Base-by-base conservation (phyloP, 2,797 vertebrate genomes). In the Lemur catta region DNA sequence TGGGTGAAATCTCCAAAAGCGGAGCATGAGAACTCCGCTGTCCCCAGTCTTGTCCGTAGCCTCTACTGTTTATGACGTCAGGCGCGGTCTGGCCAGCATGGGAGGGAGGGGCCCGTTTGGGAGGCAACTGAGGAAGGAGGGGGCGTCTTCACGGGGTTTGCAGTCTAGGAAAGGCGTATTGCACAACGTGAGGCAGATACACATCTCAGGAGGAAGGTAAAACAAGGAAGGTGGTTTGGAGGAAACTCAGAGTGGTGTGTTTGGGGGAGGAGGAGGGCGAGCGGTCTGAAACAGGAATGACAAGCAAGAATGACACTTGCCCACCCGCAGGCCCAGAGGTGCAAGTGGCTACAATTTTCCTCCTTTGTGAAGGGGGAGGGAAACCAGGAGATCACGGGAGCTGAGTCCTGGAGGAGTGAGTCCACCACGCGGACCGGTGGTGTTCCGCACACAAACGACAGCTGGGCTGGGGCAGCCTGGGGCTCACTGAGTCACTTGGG, bases 381-480 rank as follows among this genome's bases (percentile, higher is more conserved):
- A 30, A 9, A 11, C 26, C 71, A 11, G 26, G 46, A 3, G 1
- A 0, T 10, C 5, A 4, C 0, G 7, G 52, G 28, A 17, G 1
- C 35, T n/a, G 57, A 26, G 12, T 61, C 13, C 43, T 48, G 11
- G 35, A 30, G 28, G 33, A 10, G 4, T 7, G 38, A 9, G 30
- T 4, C 7, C 41, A 7, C 13, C 33, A 6, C 0, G 52, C 0
- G 11, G 7, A 4, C 2, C 15, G 2, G 14, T 13, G 11, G 15
- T 35, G 65, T 18, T 12, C 13, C 14, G 2, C 7, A 15, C 57
- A 26, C 81, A 63, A 84, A 35, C 18, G 15, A 17, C 4, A 7
- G 59, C n/a, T n/a, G 6, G 6, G 33, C 63, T 2, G 10, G 9
- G 17, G 33, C 46, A 63, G 30, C 65, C 26, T 15, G 22, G 57